These are phyloP conservation scores for Myodes glareolus DNA, from an alignment of 2,113 vertebrate species.

Conservation along the genomic window DNA sequence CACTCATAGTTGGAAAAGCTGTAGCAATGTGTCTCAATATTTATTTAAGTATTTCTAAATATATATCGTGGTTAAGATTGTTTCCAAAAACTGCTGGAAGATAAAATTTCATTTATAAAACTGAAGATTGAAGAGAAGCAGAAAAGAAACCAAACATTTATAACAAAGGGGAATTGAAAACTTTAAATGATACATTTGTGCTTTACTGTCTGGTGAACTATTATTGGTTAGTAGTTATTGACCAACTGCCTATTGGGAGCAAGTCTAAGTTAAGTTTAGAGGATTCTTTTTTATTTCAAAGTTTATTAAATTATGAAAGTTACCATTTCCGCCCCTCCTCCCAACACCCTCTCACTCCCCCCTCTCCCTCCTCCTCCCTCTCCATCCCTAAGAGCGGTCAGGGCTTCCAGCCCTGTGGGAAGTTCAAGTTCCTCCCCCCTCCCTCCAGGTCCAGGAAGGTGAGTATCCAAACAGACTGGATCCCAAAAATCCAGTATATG, in stretches of 20 bases:
- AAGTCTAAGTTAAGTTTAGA: neutral
- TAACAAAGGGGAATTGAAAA: neutral
- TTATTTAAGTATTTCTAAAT: neutral
- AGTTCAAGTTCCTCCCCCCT: too few relatives aligned
- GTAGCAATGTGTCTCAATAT: neutral
- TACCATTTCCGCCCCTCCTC: too few relatives aligned
- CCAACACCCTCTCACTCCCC: too few relatives aligned
- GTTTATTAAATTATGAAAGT: too few relatives aligned
- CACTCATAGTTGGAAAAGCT: neutral
- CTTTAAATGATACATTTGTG: neutral
- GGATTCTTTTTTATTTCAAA: too few relatives aligned
- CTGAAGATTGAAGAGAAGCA: neutral
- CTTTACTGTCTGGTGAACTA: neutral
- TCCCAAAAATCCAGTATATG: too few relatives aligned
- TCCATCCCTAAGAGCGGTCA: too few relatives aligned
- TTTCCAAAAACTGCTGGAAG: neutral
- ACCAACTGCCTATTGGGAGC: neutral
- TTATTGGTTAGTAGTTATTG: neutral
- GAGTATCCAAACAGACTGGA: too few relatives aligned
- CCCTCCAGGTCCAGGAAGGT: too few relatives aligned
- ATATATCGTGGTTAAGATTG: neutral
- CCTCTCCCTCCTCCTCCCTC: too few relatives aligned
- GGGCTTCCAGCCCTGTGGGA: too few relatives aligned
- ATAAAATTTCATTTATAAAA: neutral
- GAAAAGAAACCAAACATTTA: neutral